Percentiles rank a stretch among this genome's conserved stretches.
Evolutionary conservation across 2,113 vertebrate species (phyloP).

Genomic region (Erinaceus europaeus): DNA sequence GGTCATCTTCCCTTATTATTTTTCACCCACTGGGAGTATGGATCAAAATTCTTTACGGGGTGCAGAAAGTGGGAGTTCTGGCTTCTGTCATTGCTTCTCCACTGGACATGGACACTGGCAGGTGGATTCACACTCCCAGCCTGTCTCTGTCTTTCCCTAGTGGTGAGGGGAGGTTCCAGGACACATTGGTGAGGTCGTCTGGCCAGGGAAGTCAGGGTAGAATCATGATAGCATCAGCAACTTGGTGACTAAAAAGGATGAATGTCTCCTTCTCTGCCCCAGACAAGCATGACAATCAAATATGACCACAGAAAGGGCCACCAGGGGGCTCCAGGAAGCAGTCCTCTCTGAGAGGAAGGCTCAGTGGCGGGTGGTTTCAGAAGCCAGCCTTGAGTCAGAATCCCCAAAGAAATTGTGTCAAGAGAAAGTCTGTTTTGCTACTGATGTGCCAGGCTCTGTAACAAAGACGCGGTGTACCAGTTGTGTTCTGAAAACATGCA

Average conservation of each 20-base stretch:
- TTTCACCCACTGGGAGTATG: too few relatives aligned
- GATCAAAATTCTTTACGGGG: too few relatives aligned
- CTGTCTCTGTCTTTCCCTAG: too few relatives aligned
- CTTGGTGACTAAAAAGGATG: too few relatives aligned
- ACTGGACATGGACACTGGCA: too few relatives aligned
- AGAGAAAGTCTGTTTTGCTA: constrained; percentile 69
- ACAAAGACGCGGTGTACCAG: constrained; percentile 67
- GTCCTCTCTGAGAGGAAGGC: constrained; percentile 27
- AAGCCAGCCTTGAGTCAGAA: constrained; percentile 3
- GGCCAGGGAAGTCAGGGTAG: too few relatives aligned
- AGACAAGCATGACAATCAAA: not conserved
- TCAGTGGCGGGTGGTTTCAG: not conserved
- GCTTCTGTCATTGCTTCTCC: too few relatives aligned
- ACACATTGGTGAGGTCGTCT: not conserved
- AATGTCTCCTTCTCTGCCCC: too few relatives aligned
- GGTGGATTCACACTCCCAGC: too few relatives aligned
- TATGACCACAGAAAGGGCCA: constrained; percentile 63
- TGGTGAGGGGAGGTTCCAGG: not conserved
- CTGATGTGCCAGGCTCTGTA: constrained; percentile 51
- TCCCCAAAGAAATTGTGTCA: constrained; percentile 58
- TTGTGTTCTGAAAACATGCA: constrained; percentile 62
- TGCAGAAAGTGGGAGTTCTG: too few relatives aligned
- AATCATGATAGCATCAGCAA: too few relatives aligned
- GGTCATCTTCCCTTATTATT: too few relatives aligned
- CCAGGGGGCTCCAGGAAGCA: constrained; percentile 84